Evolutionary conservation across 2,888 invertebrate genomes (phyloP).

Genomic region (Sepioteuthis lessoniana): DNA sequence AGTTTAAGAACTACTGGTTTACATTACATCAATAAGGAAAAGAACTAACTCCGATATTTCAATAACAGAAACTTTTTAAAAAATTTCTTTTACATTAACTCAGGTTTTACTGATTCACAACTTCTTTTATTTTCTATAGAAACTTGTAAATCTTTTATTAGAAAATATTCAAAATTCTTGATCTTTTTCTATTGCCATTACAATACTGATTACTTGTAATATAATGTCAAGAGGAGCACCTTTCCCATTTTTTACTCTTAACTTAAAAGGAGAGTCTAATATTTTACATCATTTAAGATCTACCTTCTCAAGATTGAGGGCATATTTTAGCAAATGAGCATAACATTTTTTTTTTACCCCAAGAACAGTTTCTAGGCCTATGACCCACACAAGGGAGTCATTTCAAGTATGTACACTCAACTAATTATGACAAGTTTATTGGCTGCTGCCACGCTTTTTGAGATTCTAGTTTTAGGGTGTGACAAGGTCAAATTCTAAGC

Average conservation of each 20-base stretch:
- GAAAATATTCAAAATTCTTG: background rate
- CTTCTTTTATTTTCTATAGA: background rate
- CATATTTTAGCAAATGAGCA: background rate
- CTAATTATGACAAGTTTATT: background rate
- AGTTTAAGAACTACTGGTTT: no score
- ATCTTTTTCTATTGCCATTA: no score
- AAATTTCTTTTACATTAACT: background rate
- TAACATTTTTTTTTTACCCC: background rate
- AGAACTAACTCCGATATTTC: no score
- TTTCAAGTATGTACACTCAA: background rate
- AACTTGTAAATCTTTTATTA: background rate
- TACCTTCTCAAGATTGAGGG: background rate
- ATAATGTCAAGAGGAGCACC: background rate
- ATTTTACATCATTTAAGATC: background rate
- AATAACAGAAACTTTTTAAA: no score
- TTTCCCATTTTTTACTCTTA: background rate
- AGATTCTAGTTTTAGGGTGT: background rate
- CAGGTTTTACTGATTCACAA: no score
- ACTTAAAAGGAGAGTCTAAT: background rate
- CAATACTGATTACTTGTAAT: background rate
- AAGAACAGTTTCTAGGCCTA: background rate
- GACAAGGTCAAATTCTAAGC: background rate
- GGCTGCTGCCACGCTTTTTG: background rate
- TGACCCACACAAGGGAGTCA: background rate
- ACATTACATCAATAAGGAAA: no score